phyloP scores from a whole-genome alignment of 2,888 invertebrate species.

The Parnassius mnemosyne region DNA sequence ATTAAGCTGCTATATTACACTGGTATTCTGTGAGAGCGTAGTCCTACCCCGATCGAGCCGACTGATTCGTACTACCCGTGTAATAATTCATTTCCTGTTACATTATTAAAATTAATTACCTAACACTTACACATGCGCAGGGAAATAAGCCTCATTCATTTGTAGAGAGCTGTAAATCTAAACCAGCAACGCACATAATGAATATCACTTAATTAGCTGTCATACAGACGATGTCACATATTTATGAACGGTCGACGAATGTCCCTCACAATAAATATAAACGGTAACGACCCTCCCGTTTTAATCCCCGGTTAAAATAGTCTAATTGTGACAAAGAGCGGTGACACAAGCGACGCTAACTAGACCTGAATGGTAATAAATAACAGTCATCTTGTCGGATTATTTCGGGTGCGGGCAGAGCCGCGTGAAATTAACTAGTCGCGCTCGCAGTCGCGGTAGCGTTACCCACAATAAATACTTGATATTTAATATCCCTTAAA shows the following conservation, averaged over 20 bases:
- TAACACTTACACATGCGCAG: too few relatives aligned
- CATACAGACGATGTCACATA: slow-evolving; percentile 7
- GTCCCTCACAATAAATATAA: slow-evolving; percentile 5
- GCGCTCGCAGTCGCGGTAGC: neutral
- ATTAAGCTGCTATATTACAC: too few relatives aligned
- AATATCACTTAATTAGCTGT: slow-evolving; percentile 17
- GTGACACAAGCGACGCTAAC: slow-evolving; percentile 39
- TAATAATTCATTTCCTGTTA: too few relatives aligned
- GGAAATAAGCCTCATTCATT: neutral
- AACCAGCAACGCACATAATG: slow-evolving; percentile 11
- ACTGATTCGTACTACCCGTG: too few relatives aligned
- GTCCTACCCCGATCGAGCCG: too few relatives aligned
- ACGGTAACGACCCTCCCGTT: slow-evolving; percentile 1
- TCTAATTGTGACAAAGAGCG: slow-evolving; percentile 34
- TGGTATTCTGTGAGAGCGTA: too few relatives aligned
- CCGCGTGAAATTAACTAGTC: slow-evolving; percentile 22
- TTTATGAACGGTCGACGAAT: slow-evolving; percentile 13
- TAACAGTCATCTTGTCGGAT: slow-evolving; percentile 41
- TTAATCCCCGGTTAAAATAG: slow-evolving; percentile 30
- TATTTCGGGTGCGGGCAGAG: slow-evolving; percentile 12
- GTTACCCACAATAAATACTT: neutral
- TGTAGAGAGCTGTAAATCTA: slow-evolving; percentile 3
- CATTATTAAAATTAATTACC: too few relatives aligned
- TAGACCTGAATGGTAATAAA: slow-evolving; percentile 43
- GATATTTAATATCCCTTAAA: too few relatives aligned